Evolutionary conservation across 2,113 vertebrate species (phyloP).

Genomic region (Athene cunicularia): DNA sequence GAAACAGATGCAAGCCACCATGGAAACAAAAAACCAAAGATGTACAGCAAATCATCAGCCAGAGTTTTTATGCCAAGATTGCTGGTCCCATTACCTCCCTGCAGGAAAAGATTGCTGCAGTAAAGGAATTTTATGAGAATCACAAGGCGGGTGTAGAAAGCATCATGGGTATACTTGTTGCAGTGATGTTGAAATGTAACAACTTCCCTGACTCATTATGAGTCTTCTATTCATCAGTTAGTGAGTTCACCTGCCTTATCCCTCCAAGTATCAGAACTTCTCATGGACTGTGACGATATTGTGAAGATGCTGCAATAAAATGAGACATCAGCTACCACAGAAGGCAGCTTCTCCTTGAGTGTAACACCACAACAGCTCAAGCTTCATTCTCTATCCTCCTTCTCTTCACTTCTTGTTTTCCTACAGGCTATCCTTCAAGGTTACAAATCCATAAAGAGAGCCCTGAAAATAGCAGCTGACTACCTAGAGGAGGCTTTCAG

Average conservation of each 20-base stretch:
- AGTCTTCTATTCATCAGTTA: conserved; percentile 38
- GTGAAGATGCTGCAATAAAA: not conserved
- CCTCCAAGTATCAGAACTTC: conserved; percentile 55
- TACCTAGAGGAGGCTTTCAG: conserved; percentile 38
- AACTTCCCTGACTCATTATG: conserved; percentile 1
- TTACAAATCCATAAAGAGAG: not conserved
- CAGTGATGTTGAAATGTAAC: conserved; percentile 10
- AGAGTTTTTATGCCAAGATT: not conserved
- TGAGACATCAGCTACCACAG: not conserved
- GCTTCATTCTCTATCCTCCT: not conserved
- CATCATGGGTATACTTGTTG: not conserved
- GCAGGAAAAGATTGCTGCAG: not conserved
- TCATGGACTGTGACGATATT: not conserved
- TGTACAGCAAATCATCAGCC: not conserved
- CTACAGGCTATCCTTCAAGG: not conserved
- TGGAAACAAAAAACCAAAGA: not conserved
- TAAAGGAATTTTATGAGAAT: not conserved
- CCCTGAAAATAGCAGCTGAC: conserved; percentile 1
- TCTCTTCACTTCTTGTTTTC: not conserved
- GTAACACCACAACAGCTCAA: not conserved
- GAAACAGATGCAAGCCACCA: conserved; percentile 40
- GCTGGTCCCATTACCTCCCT: not conserved
- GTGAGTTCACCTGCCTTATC: conserved; percentile 26
- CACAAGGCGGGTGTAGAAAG: not conserved
- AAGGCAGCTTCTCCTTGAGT: not conserved